Conservation (phyloP, 92 coral and sea anemone genomes). For the Parazoanthus swiftii region DNA sequence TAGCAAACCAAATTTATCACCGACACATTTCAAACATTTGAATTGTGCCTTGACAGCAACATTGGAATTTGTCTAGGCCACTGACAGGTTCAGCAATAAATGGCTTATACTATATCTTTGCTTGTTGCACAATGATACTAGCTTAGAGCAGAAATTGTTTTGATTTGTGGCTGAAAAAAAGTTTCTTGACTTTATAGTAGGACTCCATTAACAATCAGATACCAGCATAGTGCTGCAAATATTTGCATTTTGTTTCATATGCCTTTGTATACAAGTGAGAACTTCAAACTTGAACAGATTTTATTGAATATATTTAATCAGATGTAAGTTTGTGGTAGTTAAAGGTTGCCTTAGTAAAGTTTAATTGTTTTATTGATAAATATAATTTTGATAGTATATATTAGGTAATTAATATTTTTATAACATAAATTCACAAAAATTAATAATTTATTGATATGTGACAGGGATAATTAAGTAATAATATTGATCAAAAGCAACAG, state of each 20-base stretch:
- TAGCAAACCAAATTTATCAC: too few species aligned
- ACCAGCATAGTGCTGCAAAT: not conserved
- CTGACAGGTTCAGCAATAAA: not conserved
- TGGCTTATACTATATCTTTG: not conserved
- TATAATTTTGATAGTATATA: constrained; percentile 2
- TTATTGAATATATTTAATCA: constrained; percentile 12
- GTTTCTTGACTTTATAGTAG: constrained; percentile 10
- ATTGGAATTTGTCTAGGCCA: constrained; percentile 13
- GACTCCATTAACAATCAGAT: constrained; percentile 14
- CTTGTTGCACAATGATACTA: not conserved
- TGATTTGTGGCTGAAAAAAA: constrained; percentile 10
- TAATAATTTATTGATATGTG: too few species aligned
- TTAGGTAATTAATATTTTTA: too few species aligned
- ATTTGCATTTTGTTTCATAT: constrained; percentile 12
- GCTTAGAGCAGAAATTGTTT: not conserved
- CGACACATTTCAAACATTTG: too few species aligned
- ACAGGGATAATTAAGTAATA: too few species aligned
- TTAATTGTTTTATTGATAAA: constrained; percentile 14
- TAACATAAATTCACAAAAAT: too few species aligned
- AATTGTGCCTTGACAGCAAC: not conserved
- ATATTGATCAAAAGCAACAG: too few species aligned
- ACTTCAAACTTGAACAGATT: constrained; percentile 11
- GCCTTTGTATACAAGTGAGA: constrained; percentile 18
- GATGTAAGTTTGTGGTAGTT: constrained; percentile 14
- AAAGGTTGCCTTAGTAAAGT: constrained; percentile 7